phyloP scores from a whole-genome alignment of 2,888 invertebrate species.

The Furcula furcula region DNA sequence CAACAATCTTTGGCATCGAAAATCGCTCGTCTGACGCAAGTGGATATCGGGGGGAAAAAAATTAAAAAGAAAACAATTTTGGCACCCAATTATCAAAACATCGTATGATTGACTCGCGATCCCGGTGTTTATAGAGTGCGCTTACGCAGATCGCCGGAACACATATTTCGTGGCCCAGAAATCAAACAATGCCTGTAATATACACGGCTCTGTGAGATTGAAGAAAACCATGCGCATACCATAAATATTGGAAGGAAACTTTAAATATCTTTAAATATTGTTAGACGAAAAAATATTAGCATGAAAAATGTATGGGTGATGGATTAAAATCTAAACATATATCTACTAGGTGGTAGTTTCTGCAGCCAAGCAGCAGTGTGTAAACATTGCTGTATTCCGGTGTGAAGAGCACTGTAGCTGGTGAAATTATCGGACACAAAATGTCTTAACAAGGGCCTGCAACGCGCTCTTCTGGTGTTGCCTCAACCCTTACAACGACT shows the following conservation, averaged over 20 bases:
- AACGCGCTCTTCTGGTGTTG: no score
- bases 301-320: conserved; percentile 8
- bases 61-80: neutral
- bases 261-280: no score
- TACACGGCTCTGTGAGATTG: conserved; percentile 41
- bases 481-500: no score
- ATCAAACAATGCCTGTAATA: conserved; percentile 37
- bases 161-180: conserved; percentile 27
- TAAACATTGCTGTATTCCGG: no score
- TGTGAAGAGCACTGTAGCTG: no score
- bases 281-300: conserved; percentile 16
- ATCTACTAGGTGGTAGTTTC: no score
- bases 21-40: neutral
- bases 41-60: no score
- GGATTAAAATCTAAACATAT: no score
- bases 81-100: neutral
- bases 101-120: neutral
- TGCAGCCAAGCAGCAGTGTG: no score
- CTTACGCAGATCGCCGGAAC: conserved; percentile 13
- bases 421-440: no score
- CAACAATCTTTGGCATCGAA: neutral
- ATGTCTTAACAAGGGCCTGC: no score
- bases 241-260: conserved; percentile 47
- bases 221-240: conserved; percentile 47
- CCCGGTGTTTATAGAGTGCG: neutral